Base-by-base conservation (phyloP, 2,888 invertebrate genomes). In the Drosophila borealis region DNA sequence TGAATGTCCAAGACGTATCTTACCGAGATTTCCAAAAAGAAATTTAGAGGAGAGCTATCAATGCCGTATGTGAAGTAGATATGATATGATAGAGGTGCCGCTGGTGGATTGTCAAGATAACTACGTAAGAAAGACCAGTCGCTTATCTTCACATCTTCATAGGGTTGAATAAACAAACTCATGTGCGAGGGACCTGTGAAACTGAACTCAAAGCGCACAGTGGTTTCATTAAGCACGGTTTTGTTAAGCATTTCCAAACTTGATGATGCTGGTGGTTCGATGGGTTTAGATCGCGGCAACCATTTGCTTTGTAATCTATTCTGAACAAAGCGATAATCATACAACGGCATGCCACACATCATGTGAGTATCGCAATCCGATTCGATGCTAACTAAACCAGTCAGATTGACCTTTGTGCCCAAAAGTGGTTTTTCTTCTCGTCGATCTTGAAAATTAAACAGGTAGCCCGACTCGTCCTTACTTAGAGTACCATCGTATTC, bases 361-460 rank as follows among this genome's bases (percentile, higher is more conserved):
- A 90, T 84, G 13, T 86, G 62, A 0, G 68, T 62, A 0, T 73
- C 71, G 60, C 91, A 91, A 6, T 85, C 77, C 0, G 62, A 10
- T 2, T 61, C 46, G 10, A 89, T 63, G 19, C 74, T 70, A 6
- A 66, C 65, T 46, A 89, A 39, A 5, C 83, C 78, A 1, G 77
- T 81, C 0, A 88, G 63, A 56, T 87, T 74, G 3, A 87, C 75
- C 0, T 56, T 59, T 29, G 82, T 53, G 34, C 14, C 36, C 33
- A 67, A 21, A 0, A 86, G 19, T 0, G 84, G 79, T n/a, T 59
- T 44, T 17, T 80, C 74, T 2, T 77, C 59, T 2, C 81, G 82
- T 9, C 91, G 70, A 36, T 94, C 94, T 73, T 93, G 91, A 9
- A 93, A 92, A 51, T 92, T 83, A 44, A 93, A 89, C 88, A 92